Evolutionary conservation across 2,113 vertebrate genomes (phyloP), one percentile per base, ranked within the genome.

Genomic region (Podarcis raffonei): DNA sequence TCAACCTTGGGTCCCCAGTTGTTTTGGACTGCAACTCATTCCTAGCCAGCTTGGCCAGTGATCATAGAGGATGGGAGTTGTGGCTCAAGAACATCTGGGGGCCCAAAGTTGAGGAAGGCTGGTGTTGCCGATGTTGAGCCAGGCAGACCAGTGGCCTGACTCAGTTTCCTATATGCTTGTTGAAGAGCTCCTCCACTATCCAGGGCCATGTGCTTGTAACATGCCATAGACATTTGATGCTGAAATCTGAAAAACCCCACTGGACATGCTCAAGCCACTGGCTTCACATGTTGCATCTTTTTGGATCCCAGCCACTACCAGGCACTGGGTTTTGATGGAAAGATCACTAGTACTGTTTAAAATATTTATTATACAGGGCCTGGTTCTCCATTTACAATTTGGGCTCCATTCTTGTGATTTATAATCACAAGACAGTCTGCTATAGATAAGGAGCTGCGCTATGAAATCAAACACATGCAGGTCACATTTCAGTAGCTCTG

Each of bases 301-400:
- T 92, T 92, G 91, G 90, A 89, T 93, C 91, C 66, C 75, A 95
- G 93, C 91, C 77, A 77, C 93, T 90, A 88, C 82, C 0, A 89
- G 66, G 92, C 92, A 94, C 86, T 92, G 88, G 91, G 83, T 89
- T 92, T 77, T 90, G 62, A 93, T 89, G 86, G 81, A 92, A 81
- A 89, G 84, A 82, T 93, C 86, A 93, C 87, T 95, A 88, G 80
- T 87, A 86, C 92, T 85, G 90, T 93, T 92, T 81, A 84, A 88
- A 84, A 30, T 69, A 88, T 87, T 90, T 74, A 90, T 90, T 94
- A 84, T 84, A 87, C 42, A 92, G 75, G 68, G 57, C 83, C 48
- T 87, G 80, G 74, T 66, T 18, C 23, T 83, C 35, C 30, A 75
- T 75, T 82, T 88, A 23, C 62, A 42, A 20, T 62, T 82, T 69